Conservation (phyloP, 2,888 invertebrate species). For the Vanessa cardui region DNA sequence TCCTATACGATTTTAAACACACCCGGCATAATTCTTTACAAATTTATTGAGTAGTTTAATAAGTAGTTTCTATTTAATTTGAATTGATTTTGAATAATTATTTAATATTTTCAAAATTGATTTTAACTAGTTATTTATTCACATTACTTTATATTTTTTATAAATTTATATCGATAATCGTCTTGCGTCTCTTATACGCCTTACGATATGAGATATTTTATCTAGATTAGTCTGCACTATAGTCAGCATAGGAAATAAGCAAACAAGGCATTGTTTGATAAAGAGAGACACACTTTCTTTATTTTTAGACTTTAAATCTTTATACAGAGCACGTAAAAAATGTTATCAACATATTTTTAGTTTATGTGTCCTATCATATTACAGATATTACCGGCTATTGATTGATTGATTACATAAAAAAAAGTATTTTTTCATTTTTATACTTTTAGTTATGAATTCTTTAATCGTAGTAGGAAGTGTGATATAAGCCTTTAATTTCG, state of each 20-base stretch:
- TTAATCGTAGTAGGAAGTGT: too few species aligned
- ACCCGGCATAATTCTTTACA: background rate
- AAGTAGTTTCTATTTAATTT: background rate
- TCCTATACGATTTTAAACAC: background rate
- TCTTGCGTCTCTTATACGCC: background rate
- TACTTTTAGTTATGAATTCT: too few species aligned
- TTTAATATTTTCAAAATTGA: too few species aligned
- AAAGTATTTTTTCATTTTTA: too few species aligned
- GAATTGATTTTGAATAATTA: background rate
- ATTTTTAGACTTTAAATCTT: constrained; percentile 3
- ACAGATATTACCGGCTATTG: too few species aligned
- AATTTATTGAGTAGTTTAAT: background rate
- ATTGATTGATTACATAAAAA: too few species aligned
- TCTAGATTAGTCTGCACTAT: background rate
- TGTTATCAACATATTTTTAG: background rate
- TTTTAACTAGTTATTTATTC: too few species aligned
- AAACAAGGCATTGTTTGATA: constrained; percentile 8
- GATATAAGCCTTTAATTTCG: too few species aligned
- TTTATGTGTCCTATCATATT: background rate
- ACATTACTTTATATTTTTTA: background rate
- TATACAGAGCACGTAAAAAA: background rate
- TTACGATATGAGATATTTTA: constrained; percentile 5
- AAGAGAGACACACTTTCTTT: background rate
- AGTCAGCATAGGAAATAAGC: background rate
- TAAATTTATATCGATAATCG: background rate